Evolutionary conservation across 64 coral and sea anemone species (phyloP).

Genomic region (Dendronephthya gigantea): DNA sequence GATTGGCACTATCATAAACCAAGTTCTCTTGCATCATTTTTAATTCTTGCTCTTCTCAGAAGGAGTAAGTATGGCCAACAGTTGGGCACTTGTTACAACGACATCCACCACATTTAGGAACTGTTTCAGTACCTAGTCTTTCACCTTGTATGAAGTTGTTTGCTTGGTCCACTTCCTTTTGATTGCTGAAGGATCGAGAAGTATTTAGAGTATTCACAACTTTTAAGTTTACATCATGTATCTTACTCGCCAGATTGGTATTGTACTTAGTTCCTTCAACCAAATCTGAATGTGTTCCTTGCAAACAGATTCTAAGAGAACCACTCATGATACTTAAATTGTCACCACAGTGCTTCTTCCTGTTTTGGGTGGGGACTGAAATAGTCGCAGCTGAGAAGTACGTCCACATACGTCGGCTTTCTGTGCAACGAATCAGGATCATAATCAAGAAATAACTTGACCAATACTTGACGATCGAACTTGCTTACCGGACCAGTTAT

Average conservation of each 20-base stretch:
- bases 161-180: background rate
- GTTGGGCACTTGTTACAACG: background rate
- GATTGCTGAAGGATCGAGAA: background rate
- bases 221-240: background rate
- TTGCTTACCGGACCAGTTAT: background rate
- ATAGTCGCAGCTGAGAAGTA: background rate
- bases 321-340: constrained; percentile 10
- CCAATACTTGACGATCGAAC: background rate
- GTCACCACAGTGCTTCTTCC: background rate
- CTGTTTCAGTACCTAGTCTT: background rate
- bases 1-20: background rate
- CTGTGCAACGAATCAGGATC: background rate
- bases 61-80: background rate
- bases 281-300: background rate
- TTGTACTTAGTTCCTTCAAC: background rate
- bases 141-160: background rate
- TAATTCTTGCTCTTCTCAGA: background rate
- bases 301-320: background rate
- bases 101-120: background rate
- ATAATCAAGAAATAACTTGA: background rate
- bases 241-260: background rate
- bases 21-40: background rate
- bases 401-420: background rate
- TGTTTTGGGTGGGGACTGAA: background rate
- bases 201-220: too few relatives aligned